Conservation (phyloP, 2,888 invertebrate species). For the Gerosis bhagava region DNA sequence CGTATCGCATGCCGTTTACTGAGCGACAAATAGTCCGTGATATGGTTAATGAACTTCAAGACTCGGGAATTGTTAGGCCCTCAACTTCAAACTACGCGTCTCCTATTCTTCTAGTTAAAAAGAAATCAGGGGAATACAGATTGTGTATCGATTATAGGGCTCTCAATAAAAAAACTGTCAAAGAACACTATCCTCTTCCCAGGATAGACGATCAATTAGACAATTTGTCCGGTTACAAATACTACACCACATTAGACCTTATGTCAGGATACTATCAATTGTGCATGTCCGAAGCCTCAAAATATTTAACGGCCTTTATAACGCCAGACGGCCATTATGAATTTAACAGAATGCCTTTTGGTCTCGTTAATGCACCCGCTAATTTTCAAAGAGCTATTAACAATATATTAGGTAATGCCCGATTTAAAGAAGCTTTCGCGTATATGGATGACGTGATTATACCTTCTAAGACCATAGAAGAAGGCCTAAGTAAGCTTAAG, state of each 20-base stretch:
- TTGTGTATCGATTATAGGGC: not conserved
- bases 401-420: too few relatives aligned
- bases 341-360: not conserved
- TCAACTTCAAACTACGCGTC: constrained; percentile 9
- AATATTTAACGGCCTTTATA: too few relatives aligned
- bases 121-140: constrained; percentile 3
- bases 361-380: not conserved
- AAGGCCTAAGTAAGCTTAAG: too few relatives aligned
- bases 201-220: too few relatives aligned
- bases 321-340: not conserved
- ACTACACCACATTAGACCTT: not conserved
- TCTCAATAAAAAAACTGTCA: not conserved
- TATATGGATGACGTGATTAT: too few relatives aligned
- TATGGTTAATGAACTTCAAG: constrained; percentile 11
- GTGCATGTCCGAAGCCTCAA: too few relatives aligned
- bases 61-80: constrained; percentile 6
- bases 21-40: constrained; percentile 4
- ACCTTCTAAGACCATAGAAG: too few relatives aligned
- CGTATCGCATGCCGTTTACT: not conserved
- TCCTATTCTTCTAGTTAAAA: constrained; percentile 10
- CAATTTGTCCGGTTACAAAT: too few relatives aligned
- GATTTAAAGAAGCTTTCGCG: too few relatives aligned
- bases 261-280: too few relatives aligned
- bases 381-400: not conserved
- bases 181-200: too few relatives aligned